Evolutionary conservation across 2,113 vertebrate species (phyloP).

Genomic region (Hippocampus barbouri): DNA sequence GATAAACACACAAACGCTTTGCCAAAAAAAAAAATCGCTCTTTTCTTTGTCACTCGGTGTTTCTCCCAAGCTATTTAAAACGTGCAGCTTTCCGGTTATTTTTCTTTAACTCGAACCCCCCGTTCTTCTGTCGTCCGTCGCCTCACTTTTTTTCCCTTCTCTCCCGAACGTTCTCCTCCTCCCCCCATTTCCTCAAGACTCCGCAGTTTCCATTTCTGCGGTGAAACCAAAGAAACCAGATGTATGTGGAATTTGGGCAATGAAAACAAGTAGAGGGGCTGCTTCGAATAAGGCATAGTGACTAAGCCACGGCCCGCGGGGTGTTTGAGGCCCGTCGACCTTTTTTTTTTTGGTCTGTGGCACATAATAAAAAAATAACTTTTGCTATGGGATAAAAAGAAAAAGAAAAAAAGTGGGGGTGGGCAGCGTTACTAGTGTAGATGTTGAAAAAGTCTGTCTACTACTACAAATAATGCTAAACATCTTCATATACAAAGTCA

Average conservation of each 20-base stretch:
- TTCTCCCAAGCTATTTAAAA: constrained; percentile 10
- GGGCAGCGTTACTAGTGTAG: no score
- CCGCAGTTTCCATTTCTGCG: constrained; percentile 52
- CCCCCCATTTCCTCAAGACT: constrained; percentile 28
- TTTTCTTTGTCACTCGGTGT: constrained; percentile 2
- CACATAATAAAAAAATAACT: no score
- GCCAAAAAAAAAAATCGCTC: not conserved
- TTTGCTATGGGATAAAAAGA: no score
- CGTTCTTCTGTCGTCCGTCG: not conserved
- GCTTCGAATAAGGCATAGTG: not conserved
- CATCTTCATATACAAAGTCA: no score
- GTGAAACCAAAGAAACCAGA: constrained; percentile 60
- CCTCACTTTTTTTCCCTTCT: not conserved
- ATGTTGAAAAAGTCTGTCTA: no score
- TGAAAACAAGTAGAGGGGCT: constrained; percentile 24
- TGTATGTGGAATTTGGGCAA: constrained; percentile 50
- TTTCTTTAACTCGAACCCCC: constrained; percentile 7
- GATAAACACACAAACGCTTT: constrained; percentile 31
- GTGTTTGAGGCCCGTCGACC: no score
- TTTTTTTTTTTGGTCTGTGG: no score
- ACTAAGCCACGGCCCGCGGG: no score
- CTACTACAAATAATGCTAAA: no score
- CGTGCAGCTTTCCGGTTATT: constrained; percentile 28
- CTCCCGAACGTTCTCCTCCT: constrained; percentile 26
- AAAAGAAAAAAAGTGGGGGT: no score